Evolutionary conservation across 2,113 vertebrate genomes (phyloP).

Genomic region (Tursiops truncatus): DNA sequence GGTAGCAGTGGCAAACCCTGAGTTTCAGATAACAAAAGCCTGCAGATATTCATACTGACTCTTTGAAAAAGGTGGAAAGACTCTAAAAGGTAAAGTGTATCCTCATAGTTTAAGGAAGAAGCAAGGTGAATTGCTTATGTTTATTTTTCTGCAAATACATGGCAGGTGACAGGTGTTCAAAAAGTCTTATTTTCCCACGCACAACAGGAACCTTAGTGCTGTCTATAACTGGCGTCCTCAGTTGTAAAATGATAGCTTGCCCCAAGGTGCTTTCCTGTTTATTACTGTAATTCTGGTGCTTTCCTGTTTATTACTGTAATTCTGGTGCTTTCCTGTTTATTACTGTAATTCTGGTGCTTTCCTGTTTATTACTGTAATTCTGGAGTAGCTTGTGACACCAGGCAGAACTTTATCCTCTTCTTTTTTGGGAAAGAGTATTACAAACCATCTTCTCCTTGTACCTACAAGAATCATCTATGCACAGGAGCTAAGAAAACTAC

Average conservation of each 20-base stretch:
- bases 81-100: conserved; percentile 41
- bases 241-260: not conserved
- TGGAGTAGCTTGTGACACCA: not conserved
- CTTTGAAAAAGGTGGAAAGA: not conserved
- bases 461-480: not conserved
- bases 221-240: not conserved
- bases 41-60: not conserved
- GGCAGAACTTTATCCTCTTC: not conserved
- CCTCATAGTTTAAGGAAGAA: not conserved
- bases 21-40: not conserved
- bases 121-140: not conserved
- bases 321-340: not conserved
- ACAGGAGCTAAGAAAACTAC: not conserved
- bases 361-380: not conserved
- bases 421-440: not conserved
- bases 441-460: not conserved
- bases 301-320: not conserved
- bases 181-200: not conserved
- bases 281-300: not conserved
- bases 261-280: not conserved
- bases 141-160: conserved; percentile 19
- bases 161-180: not conserved
- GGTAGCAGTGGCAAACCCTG: not conserved
- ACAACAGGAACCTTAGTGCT: not conserved
- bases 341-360: not conserved